These are phyloP conservation scores for Palaemon carinicauda DNA, from an alignment of 1,140 invertebrate species.

Conservation along the genomic window DNA sequence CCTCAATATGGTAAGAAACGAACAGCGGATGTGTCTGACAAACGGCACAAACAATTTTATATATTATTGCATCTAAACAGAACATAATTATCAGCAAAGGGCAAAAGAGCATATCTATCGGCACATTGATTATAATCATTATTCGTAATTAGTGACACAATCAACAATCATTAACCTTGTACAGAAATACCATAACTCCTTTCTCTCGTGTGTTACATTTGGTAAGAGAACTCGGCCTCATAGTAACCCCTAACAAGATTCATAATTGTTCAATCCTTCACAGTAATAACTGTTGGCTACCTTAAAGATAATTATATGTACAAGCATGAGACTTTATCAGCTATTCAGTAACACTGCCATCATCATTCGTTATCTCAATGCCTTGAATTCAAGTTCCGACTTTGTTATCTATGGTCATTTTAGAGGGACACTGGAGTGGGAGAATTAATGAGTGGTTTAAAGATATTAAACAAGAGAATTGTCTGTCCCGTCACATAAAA, in stretches of 20 bases:
- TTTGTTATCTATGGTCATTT: conserved; percentile 54
- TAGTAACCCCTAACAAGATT: conserved; percentile 42
- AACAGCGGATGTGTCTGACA: conserved; percentile 55
- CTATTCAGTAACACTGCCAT: conserved; percentile 56
- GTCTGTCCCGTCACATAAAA: conserved; percentile 53
- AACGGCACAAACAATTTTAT: conserved; percentile 57
- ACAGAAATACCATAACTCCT: conserved; percentile 28
- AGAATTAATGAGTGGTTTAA: background rate
- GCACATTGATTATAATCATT: conserved; percentile 58
- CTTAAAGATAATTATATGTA: conserved; percentile 56
- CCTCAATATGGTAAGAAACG: conserved; percentile 54
- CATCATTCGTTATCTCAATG: conserved; percentile 48
- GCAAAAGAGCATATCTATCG: conserved; percentile 57
- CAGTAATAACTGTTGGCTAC: conserved; percentile 55
- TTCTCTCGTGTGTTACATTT: conserved; percentile 34
- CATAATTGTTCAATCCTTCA: conserved; percentile 54
- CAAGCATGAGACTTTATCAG: conserved; percentile 56
- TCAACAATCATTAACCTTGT: conserved; percentile 50
- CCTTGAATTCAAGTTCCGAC: conserved; percentile 52
- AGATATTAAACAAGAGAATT: conserved; percentile 41
- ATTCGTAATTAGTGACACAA: conserved; percentile 52
- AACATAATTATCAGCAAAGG: conserved; percentile 57
- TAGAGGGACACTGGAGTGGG: conserved; percentile 33
- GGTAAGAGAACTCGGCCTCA: conserved; percentile 14
- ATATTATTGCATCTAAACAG: conserved; percentile 58